Evolutionary conservation across 1,140 invertebrate genomes (phyloP).

Genomic region (Leptinotarsa texana): DNA sequence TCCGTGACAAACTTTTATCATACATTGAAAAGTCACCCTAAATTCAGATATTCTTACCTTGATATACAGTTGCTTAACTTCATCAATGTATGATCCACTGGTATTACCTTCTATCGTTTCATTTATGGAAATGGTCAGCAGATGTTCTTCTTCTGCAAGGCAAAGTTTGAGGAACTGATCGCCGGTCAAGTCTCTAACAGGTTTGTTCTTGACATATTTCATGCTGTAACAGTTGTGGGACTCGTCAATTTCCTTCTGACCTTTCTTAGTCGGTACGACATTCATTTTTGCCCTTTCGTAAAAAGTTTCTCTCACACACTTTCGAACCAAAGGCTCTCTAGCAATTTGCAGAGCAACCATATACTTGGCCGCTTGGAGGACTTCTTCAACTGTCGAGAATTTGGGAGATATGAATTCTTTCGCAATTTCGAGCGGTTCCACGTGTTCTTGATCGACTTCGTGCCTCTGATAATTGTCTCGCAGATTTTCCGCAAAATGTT

Average conservation of each 20-base stretch:
- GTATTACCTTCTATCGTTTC: slow-evolving; percentile 81
- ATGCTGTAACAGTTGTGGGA: slow-evolving; percentile 83
- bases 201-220: slow-evolving; percentile 96
- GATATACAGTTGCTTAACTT: slow-evolving; percentile 87
- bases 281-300: slow-evolving; percentile 84
- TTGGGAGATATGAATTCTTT: slow-evolving; percentile 64
- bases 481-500: slow-evolving; percentile 96
- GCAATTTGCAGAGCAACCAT: slow-evolving; percentile 95
- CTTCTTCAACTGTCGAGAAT: slow-evolving; percentile 72
- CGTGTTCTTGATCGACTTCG: slow-evolving; percentile 89
- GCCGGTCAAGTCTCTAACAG: slow-evolving; percentile 83
- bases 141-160: slow-evolving; percentile 83
- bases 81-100: slow-evolving; percentile 79
- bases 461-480: slow-evolving; percentile 96
- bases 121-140: slow-evolving; percentile 74
- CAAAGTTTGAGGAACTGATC: slow-evolving; percentile 88
- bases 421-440: slow-evolving; percentile 80
- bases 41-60: slow-evolving; percentile 9
- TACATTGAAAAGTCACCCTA: no score
- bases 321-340: slow-evolving; percentile 85
- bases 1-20: no score
- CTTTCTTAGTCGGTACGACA: slow-evolving; percentile 86
- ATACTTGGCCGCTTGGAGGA: slow-evolving; percentile 84
- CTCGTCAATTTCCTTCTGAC: slow-evolving; percentile 93
- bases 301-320: slow-evolving; percentile 84